Conservation (phyloP, 2,797 vertebrate species). For the Helicolenus hilgendorfi region DNA sequence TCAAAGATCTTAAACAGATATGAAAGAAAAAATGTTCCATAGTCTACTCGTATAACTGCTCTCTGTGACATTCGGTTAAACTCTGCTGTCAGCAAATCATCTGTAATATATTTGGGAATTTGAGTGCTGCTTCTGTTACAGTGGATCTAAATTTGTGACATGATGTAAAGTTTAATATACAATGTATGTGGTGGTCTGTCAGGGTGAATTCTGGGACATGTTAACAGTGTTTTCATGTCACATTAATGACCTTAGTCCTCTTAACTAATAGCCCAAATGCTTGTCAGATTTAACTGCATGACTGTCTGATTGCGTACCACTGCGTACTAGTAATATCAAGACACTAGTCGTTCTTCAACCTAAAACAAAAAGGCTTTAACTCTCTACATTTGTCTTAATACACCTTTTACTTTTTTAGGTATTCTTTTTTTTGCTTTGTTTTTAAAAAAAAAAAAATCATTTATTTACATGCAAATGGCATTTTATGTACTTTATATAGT, state of each 20-base stretch:
- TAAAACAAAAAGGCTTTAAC: neutral
- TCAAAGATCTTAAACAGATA: neutral
- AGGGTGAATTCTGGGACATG: neutral
- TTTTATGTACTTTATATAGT: neutral
- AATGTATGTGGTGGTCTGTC: neutral
- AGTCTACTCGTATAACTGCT: neutral
- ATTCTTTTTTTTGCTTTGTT: no score
- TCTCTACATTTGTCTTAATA: neutral
- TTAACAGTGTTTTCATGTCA: neutral
- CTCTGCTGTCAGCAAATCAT: neutral
- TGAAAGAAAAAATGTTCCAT: neutral
- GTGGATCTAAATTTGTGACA: neutral
- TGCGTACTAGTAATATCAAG: neutral
- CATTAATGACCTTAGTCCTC: neutral
- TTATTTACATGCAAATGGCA: neutral
- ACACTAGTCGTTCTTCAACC: neutral
- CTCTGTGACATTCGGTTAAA: neutral
- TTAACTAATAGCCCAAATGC: neutral
- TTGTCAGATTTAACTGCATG: neutral
- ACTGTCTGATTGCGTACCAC: neutral
- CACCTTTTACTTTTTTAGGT: no score
- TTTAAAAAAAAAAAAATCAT: neutral
- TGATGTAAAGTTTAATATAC: neutral
- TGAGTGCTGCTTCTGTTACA: neutral
- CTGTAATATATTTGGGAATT: neutral